phyloP scores from a whole-genome alignment of 2,797 vertebrate species.

The Jordanella pulchra region DNA sequence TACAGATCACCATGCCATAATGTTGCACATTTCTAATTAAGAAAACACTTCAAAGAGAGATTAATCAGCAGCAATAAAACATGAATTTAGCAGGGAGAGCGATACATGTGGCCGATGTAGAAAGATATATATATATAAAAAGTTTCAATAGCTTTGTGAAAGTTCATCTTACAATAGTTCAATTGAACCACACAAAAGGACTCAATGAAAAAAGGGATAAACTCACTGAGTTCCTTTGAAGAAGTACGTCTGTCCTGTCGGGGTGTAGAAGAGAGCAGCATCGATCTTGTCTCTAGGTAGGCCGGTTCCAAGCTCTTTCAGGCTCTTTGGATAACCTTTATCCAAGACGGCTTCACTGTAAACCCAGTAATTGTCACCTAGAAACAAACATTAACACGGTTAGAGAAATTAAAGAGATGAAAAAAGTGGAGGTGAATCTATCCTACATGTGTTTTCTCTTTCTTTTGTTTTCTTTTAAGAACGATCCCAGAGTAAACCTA shows the following conservation, averaged over 20 bases:
- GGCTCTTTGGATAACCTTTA: constrained; percentile 86
- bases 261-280: constrained; percentile 88
- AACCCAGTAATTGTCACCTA: constrained; percentile 90
- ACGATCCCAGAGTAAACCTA: constrained; percentile 42
- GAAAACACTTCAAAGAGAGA: background rate
- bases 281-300: constrained; percentile 88
- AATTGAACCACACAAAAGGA: background rate
- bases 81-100: background rate
- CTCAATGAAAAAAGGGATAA: background rate
- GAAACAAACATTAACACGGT: background rate
- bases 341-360: constrained; percentile 88
- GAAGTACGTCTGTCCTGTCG: constrained; percentile 91
- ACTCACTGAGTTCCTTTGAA: constrained; percentile 90
- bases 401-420: background rate
- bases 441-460: constrained; percentile 3
- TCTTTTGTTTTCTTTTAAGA: too few species aligned
- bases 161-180: background rate
- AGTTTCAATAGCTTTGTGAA: background rate
- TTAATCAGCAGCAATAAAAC: background rate
- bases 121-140: background rate
- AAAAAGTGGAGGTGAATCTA: background rate
- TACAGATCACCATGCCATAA: background rate
- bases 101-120: background rate
- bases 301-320: constrained; percentile 85
- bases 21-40: background rate